Conservation (phyloP, 1,140 invertebrate genomes). For the Tenebrio molitor region DNA sequence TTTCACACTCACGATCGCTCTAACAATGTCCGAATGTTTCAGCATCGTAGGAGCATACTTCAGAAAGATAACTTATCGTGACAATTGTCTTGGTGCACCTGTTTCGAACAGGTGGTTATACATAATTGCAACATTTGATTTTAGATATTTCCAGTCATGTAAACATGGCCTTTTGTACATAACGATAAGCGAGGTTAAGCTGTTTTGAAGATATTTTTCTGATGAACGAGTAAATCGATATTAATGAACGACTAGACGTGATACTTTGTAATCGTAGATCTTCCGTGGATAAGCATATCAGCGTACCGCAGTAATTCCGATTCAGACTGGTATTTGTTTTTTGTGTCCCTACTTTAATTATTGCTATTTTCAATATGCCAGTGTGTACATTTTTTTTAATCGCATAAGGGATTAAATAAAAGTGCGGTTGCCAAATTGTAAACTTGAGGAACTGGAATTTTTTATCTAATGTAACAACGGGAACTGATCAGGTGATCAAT, state of each 20-base stretch:
- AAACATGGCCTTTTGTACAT: neutral
- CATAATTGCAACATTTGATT: constrained; percentile 9
- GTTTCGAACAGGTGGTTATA: neutral
- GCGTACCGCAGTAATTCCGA: no score
- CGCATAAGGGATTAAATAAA: no score
- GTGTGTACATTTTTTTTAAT: no score
- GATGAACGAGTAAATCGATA: neutral
- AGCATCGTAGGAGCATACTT: neutral
- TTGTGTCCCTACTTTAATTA: no score
- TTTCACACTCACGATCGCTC: neutral
- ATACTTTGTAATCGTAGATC: no score
- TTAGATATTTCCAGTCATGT: neutral
- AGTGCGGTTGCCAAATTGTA: no score
- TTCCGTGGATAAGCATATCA: no score
- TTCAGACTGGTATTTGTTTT: no score
- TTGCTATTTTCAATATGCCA: no score
- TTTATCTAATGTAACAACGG: no score
- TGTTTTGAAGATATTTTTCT: neutral
- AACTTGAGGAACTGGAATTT: no score
- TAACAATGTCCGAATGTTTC: neutral
- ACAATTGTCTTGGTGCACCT: constrained; percentile 9
- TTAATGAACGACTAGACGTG: neutral
- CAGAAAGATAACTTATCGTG: constrained; percentile 16
- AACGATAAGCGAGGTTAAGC: neutral
- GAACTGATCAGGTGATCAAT: no score